Evolutionary conservation across 2,888 invertebrate genomes (phyloP), one percentile per base, ranked within the genome.

Genomic region (Calameuta pallipes): DNA sequence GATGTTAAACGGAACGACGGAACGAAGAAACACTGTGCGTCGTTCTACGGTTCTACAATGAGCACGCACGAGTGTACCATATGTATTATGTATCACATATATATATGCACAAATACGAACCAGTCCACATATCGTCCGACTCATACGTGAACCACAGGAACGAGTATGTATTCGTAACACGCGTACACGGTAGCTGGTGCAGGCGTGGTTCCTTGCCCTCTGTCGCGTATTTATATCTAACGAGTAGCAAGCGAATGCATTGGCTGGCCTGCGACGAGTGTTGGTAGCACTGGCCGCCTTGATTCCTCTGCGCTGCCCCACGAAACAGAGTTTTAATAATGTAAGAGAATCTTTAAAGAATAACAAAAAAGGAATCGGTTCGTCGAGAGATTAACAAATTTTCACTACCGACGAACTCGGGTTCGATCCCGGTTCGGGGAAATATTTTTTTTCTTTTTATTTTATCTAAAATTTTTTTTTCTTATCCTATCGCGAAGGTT

Each of bases 181-280:
- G 82, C 85, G 86, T 85, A 84, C 81, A 81, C 87, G 85, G 86
- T 87, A 86, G 86, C 85, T 84, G 87, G 83, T 86, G 84, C 86
- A 86, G 86, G 82, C 82, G 83, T 87, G 89, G 89, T 89, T 88
- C 89, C 88, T 89, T 89, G 89, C 89, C 89, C 89, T 89, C 89
- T 88, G 87, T 88, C 87, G 89, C 89, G 88, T 89, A 89, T 89
- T 89, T 89, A 89, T 89, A 89, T 89, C 89, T 87, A 88, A 83
- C 82, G 83, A 82, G 83, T 84, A 83, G 81, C 84, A 82, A 82
- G 83, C 80, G 82, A 82, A 82, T 82, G 83, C 83, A 83, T 80
- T 80, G 81, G 83, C 75, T 75, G 37, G 37, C 37, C 15, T 41
- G 4, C 37, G 37, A 41, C 37, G 37, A 41, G 37, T 41, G 15